phyloP scores from a whole-genome alignment of 2,113 vertebrate species.

The Grantiella picta region DNA sequence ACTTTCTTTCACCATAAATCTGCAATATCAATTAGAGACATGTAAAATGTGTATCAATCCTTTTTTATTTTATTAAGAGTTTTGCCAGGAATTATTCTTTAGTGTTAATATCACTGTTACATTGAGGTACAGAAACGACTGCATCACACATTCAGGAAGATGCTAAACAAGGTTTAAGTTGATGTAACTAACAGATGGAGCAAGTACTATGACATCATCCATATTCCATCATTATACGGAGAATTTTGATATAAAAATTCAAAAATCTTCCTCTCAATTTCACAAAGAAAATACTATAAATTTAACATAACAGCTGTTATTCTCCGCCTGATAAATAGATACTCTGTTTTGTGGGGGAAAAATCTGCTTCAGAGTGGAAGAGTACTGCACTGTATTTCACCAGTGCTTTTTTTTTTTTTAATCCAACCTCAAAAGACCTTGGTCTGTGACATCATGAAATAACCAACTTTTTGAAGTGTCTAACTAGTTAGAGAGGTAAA shows the following conservation, averaged over 20 bases:
- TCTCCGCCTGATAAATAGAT: not conserved
- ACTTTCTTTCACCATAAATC: not conserved
- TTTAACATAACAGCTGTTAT: not conserved
- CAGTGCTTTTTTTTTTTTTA: not conserved
- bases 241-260: not conserved
- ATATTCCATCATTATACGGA: not conserved
- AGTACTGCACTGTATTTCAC: not conserved
- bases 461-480: not conserved
- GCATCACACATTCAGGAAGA: not conserved
- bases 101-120: not conserved
- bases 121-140: not conserved
- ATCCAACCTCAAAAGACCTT: conserved; percentile 16
- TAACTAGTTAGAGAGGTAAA: not conserved
- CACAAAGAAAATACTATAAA: too few species aligned
- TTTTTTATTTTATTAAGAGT: not conserved
- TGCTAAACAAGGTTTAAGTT: not conserved
- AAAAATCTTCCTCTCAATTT: not conserved
- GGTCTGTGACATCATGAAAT: not conserved
- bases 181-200: not conserved
- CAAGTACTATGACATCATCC: not conserved
- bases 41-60: not conserved
- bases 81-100: not conserved
- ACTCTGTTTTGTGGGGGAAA: not conserved
- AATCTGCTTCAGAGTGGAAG: not conserved
- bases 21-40: not conserved